These are phyloP conservation scores for Aleiodes sp. DNA, from an alignment of 1,140 invertebrate species.

Conservation along the genomic window DNA sequence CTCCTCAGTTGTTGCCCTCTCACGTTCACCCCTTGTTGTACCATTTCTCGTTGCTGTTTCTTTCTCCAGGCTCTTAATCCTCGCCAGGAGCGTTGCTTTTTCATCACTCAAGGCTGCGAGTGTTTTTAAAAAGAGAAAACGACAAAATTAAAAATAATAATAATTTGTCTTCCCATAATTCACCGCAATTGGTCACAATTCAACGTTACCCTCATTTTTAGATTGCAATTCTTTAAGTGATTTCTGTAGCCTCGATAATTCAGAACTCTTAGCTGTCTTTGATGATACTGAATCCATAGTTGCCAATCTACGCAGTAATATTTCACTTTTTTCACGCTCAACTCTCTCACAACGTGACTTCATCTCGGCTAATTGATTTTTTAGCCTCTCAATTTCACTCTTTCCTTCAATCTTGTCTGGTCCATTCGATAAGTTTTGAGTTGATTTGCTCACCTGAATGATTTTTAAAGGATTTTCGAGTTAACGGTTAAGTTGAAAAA, in stretches of 20 bases:
- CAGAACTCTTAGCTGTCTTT: conserved; percentile 71
- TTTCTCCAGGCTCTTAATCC: conserved; percentile 65
- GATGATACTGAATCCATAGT: conserved; percentile 79
- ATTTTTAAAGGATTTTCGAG: neutral
- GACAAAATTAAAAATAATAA: conserved; percentile 6
- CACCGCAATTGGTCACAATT: neutral
- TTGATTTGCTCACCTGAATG: conserved; percentile 41
- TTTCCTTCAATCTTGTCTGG: conserved; percentile 60
- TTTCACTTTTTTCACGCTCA: conserved; percentile 88
- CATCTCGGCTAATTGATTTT: conserved; percentile 72
- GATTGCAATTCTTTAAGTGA: conserved; percentile 81
- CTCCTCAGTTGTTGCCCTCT: conserved; percentile 71
- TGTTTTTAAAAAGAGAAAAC: conserved; percentile 10
- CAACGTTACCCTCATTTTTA: conserved; percentile 78
- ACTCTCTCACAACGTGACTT: conserved; percentile 77
- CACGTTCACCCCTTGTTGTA: conserved; percentile 63
- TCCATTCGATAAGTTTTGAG: conserved; percentile 58
- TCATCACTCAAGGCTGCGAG: conserved; percentile 57
- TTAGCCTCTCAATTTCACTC: conserved; percentile 75
- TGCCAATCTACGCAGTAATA: conserved; percentile 78
- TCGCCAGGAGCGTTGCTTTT: conserved; percentile 61
- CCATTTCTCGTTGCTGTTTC: conserved; percentile 57
- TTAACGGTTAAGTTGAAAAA: neutral
- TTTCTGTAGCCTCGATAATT: conserved; percentile 83
- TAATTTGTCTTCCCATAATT: neutral